These are phyloP conservation scores for Siniperca chuatsi DNA, from an alignment of 2,113 vertebrate species.

Conservation along the genomic window DNA sequence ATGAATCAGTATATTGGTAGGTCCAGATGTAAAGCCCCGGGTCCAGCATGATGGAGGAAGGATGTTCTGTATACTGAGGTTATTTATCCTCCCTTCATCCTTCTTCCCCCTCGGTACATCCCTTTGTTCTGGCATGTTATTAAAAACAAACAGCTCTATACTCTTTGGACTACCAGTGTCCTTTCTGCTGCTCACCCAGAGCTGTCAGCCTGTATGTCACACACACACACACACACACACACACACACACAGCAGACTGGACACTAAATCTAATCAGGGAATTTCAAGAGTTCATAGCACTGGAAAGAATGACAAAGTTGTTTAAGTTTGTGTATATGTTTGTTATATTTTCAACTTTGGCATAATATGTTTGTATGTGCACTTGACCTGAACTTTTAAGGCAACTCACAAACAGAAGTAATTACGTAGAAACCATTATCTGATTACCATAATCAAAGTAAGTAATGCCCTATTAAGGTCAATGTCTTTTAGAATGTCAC, in stretches of 20 bases:
- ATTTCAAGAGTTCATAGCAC: background rate
- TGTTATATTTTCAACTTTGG: background rate
- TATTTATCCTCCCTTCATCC: conserved; percentile 66
- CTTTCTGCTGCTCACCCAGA: conserved; percentile 18
- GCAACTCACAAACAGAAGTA: background rate
- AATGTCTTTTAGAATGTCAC: background rate
- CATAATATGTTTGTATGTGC: background rate
- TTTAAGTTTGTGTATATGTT: background rate
- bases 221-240: conserved; percentile 32
- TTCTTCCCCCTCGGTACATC: conserved; percentile 40
- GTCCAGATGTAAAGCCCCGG: conserved; percentile 27
- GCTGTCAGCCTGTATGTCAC: conserved; percentile 15
- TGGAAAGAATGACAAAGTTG: background rate
- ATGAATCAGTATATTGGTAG: conserved; percentile 34
- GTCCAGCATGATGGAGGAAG: conserved; percentile 25
- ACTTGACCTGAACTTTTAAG: background rate
- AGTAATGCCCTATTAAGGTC: background rate
- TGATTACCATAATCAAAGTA: background rate
- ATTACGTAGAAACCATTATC: background rate
- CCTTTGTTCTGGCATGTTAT: conserved; percentile 70
- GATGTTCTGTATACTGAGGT: conserved; percentile 44
- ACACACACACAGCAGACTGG: conserved; percentile 24
- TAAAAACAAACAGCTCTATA: conserved; percentile 79
- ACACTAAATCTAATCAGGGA: conserved; percentile 45
- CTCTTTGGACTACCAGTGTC: conserved; percentile 53